These are phyloP conservation scores for Astropecten irregularis DNA, from an alignment of 53 echinoderm and acorn worm genomes.

Conservation along the genomic window DNA sequence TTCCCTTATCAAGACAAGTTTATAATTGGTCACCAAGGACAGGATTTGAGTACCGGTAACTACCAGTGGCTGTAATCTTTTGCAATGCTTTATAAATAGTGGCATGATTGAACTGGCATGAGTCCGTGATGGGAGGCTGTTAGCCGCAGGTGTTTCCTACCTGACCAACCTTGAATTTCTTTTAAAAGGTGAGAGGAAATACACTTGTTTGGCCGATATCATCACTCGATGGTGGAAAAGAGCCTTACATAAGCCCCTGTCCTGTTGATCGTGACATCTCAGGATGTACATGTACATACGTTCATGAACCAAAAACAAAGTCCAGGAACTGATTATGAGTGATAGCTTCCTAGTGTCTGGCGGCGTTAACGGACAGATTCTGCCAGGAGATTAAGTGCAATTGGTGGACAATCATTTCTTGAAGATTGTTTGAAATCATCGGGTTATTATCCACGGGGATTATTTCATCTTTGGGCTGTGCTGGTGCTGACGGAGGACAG, in stretches of 20 bases:
- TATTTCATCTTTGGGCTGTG: too few relatives aligned
- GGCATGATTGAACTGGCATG: too few relatives aligned
- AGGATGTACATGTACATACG: neutral
- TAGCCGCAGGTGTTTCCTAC: neutral
- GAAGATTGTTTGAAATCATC: too few relatives aligned
- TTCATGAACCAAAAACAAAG: neutral
- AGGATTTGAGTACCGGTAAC: too few relatives aligned
- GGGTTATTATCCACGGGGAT: too few relatives aligned
- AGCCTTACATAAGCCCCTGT: neutral
- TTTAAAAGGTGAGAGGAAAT: neutral
- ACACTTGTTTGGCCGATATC: slow-evolving; percentile 2
- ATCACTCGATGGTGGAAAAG: neutral
- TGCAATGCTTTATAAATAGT: too few relatives aligned
- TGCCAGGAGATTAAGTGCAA: neutral
- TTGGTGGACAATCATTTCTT: neutral
- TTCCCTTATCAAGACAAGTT: too few relatives aligned
- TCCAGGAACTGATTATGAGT: neutral
- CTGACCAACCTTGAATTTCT: neutral
- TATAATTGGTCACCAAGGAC: too few relatives aligned
- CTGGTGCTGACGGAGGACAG: too few relatives aligned
- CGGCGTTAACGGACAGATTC: neutral
- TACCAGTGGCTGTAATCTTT: too few relatives aligned
- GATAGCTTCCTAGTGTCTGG: neutral
- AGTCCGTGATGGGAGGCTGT: neutral
- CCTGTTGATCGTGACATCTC: neutral